Evolutionary conservation across 2,113 vertebrate species (phyloP), one percentile per base, ranked within the genome.

Genomic region (Camelus dromedarius): DNA sequence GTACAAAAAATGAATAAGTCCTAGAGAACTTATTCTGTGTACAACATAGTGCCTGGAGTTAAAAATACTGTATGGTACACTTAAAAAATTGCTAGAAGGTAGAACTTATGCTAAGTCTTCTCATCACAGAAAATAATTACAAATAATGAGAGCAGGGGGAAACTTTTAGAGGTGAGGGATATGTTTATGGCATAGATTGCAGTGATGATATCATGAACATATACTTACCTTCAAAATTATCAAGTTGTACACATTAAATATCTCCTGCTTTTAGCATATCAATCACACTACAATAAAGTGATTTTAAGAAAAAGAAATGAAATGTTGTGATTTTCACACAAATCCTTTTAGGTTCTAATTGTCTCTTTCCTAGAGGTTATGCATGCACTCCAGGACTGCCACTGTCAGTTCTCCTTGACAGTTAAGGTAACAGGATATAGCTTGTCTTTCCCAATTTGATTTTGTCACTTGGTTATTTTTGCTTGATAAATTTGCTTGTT

Each of bases 361-460:
- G 64, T 79, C 54, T 38, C 66, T 50, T 88, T 72, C 72, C 32
- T 60, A 93, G 32, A n/a, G 9, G 22, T 79, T 32, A 88, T 20
- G 19, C 52, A 42, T 54, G 46, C 35, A 52, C 28, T 54, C 67
- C 48, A 73, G n/a, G 35, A 54, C 11, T n/a, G n/a, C 46, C 70
- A 46, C 54, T 89, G n/a, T 81, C 66, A 46, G 56, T 82, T 89
- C 46, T 70, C 48, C 42, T 54, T 89, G 54, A 22, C 54, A 73
- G n/a, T 81, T 89, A 81, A 81, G 56, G 64, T 94, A 73, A 81
- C 46, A 94, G 16, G 62, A 60, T 48, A 93, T 60, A 87, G 76
- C n/a, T 73, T 94, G 50, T 54, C 19, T 89, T 56, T 73, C 11
- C n/a, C 46, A 73, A 64, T 54, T 62, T 73, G 76, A 81, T 64